Base-by-base conservation (phyloP, 2,113 vertebrate genomes). In the Python bivittatus region DNA sequence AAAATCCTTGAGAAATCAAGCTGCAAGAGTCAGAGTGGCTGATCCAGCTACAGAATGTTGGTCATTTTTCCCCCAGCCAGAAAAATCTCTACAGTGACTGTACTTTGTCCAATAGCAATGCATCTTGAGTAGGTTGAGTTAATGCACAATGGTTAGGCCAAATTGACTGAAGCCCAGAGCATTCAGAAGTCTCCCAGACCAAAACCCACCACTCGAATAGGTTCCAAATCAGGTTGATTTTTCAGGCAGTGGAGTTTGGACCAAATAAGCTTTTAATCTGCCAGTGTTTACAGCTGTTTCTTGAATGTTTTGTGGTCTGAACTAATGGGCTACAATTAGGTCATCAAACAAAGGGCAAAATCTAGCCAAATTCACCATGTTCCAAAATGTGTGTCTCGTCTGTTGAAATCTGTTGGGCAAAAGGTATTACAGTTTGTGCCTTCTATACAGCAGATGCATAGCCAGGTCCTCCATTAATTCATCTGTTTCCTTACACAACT, bases 81-180 rank as follows among this genome's bases (percentile, higher is more conserved):
- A 38, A 87, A 48, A 87, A 88, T 79, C 52, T 13, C 33, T 56
- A 29, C 42, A 88, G 84, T 61, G n/a, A 17, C 64, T 84, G 42
- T 57, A 25, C 1, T 88, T 56, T 42, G 61, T 88, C 20, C 23
- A 54, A 57, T 42, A 91, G 64, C 42, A 52, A 86, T 15, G 25
- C 92, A 68, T 33, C 12, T 79, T 42, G 94, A 88, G 48, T 53
- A 54, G 3, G 9, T 87, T 0, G 7, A 72, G 60, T 17, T 15
- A 84, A 83, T 61, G 54, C 48, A 83, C 68, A 88, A 44, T 86
- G 52, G 20, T 0, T 5, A 88, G 89, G 61, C 0, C 42, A 25
- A 89, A 79, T 84, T 48, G 29, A 38, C 42, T 58, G 72, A 33
- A 94, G 92, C 93, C 94, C 84, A 54, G 52, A 93, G 93, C 86